A percentile compares a stretch with the other conserved stretches of the same genome.
Conservation (phyloP, 2,888 invertebrate genomes). For the Dorcus parallelipipedus region DNA sequence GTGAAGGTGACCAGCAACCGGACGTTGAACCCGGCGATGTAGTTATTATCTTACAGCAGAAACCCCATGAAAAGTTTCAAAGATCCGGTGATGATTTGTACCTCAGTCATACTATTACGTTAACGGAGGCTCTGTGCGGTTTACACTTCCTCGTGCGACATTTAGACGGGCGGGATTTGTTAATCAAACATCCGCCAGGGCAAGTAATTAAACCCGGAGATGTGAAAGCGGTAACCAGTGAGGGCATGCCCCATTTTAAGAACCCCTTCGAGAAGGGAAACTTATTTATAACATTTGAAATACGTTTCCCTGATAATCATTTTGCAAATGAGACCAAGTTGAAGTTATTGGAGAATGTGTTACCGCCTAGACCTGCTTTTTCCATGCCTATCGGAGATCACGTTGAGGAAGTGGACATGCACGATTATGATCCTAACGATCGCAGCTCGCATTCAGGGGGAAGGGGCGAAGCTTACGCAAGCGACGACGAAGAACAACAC, state of each 20-base stretch:
- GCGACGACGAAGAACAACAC: conserved; percentile 62
- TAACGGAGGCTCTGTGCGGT: conserved; percentile 90
- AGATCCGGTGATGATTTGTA: conserved; percentile 72
- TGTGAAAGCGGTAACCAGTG: conserved; percentile 72
- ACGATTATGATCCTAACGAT: conserved; percentile 67
- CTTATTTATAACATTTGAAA: conserved; percentile 80
- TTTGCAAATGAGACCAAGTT: conserved; percentile 68
- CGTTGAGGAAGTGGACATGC: conserved; percentile 82
- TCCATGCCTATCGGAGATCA: conserved; percentile 73
- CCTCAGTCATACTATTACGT: conserved; percentile 69
- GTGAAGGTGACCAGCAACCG: conserved; percentile 89
- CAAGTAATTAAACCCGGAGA: conserved; percentile 80
- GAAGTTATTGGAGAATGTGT: conserved; percentile 66
- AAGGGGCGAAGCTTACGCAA: conserved; percentile 69
- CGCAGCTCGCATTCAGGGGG: conserved; percentile 47
- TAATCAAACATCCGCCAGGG: conserved; percentile 75
- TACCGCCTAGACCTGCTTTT: conserved; percentile 70
- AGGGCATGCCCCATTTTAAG: conserved; percentile 88
- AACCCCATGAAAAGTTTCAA: conserved; percentile 75
- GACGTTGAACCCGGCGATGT: conserved; percentile 86
- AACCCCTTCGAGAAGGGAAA: conserved; percentile 85
- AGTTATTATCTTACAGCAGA: conserved; percentile 79
- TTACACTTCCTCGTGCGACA: conserved; percentile 82
- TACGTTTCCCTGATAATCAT: conserved; percentile 79
- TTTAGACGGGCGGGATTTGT: conserved; percentile 80